Percentiles rank a stretch among this genome's conserved stretches.
Evolutionary conservation across 53 echinoderm and acorn worm genomes (phyloP).

Genomic region (Echinarachnius parma): DNA sequence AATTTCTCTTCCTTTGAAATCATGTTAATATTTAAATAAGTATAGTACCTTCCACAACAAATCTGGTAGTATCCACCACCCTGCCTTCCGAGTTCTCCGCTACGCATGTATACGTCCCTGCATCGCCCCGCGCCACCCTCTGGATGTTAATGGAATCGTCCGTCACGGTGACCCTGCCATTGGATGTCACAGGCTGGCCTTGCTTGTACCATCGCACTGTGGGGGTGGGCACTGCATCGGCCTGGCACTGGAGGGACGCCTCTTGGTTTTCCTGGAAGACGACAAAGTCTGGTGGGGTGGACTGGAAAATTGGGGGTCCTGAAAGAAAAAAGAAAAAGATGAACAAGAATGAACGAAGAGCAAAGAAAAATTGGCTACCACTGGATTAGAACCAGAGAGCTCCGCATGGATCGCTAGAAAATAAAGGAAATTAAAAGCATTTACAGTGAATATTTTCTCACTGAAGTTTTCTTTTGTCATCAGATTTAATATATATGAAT

Average conservation of each 20-base stretch:
- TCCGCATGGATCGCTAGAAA: no score
- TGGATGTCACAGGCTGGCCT: conserved; percentile 42
- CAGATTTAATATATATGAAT: no score
- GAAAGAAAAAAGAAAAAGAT: conserved; percentile 21
- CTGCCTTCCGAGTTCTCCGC: conserved; percentile 83
- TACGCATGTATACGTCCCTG: conserved; percentile 70
- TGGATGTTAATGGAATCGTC: conserved; percentile 65
- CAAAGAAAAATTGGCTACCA: no score
- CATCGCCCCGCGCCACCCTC: conserved; percentile 60
- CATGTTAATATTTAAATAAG: not conserved
- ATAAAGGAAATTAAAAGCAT: no score
- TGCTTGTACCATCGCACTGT: conserved; percentile 74
- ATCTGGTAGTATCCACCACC: conserved; percentile 55
- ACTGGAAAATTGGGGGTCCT: conserved; percentile 84
- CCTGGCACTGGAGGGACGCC: conserved; percentile 57
- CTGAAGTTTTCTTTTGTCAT: no score
- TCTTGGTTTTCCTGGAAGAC: conserved; percentile 56
- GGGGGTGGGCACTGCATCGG: conserved; percentile 74
- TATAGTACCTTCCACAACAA: conserved; percentile 67
- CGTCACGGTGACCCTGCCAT: conserved; percentile 46
- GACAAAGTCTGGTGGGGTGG: conserved; percentile 59
- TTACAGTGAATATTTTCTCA: no score
- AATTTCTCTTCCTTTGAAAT: not conserved
- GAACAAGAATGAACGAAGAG: not conserved
- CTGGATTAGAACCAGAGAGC: no score